These are phyloP conservation scores for Cetonia aurata DNA, from an alignment of 2,888 invertebrate species.

Conservation along the genomic window DNA sequence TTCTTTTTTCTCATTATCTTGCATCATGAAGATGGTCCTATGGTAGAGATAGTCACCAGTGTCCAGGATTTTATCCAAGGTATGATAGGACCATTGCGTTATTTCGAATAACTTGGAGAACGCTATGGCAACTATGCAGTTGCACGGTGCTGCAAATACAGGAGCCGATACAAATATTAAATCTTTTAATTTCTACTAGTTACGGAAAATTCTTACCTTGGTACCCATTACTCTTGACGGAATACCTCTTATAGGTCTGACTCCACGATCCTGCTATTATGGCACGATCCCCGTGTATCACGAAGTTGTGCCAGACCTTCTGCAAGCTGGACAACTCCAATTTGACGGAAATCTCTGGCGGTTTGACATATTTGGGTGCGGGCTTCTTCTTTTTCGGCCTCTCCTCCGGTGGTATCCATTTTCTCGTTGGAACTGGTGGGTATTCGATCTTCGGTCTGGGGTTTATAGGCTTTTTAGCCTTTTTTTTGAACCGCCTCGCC, in stretches of 20 bases:
- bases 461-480: slow-evolving; percentile 29
- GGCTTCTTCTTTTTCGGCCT: slow-evolving; percentile 55
- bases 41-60: slow-evolving; percentile 69
- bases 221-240: slow-evolving; percentile 57
- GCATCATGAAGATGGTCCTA: slow-evolving; percentile 55
- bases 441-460: slow-evolving; percentile 56
- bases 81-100: slow-evolving; percentile 71
- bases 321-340: slow-evolving; percentile 58
- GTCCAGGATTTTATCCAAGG: slow-evolving; percentile 70
- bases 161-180: neutral
- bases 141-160: slow-evolving; percentile 65
- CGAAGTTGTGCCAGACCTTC: slow-evolving; percentile 62
- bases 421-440: slow-evolving; percentile 61
- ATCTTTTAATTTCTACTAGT: neutral
- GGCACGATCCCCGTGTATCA: slow-evolving; percentile 54
- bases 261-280: slow-evolving; percentile 59
- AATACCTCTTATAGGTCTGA: slow-evolving; percentile 59
- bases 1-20: slow-evolving; percentile 52
- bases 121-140: slow-evolving; percentile 71
- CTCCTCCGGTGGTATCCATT: slow-evolving; percentile 63
- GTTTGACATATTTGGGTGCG: slow-evolving; percentile 57
- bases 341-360: slow-evolving; percentile 58
- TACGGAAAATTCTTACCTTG: slow-evolving; percentile 57
- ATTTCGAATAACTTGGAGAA: slow-evolving; percentile 70
- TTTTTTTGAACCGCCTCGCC: slow-evolving; percentile 4